These are phyloP conservation scores for Phaenicophaeus curvirostris DNA, from an alignment of 2,797 vertebrate genomes.

Conservation along the genomic window DNA sequence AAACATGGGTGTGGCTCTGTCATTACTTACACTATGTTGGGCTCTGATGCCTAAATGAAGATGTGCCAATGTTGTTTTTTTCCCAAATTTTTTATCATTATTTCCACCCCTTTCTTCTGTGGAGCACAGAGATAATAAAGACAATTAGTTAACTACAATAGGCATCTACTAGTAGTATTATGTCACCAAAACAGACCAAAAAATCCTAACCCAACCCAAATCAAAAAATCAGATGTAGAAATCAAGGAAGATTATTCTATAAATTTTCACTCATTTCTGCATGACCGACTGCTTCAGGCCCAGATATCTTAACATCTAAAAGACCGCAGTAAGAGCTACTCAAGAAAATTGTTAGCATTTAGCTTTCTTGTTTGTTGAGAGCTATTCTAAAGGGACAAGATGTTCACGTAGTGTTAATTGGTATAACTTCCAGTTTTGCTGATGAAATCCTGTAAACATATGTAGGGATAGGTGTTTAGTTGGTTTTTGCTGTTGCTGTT, in stretches of 20 bases:
- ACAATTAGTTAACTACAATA: not conserved
- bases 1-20: not conserved
- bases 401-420: not conserved
- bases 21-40: not conserved
- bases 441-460: not conserved
- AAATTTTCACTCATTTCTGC: not conserved
- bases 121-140: not conserved
- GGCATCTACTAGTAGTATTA: not conserved
- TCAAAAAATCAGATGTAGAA: not conserved
- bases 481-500: not conserved
- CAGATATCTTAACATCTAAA: not conserved
- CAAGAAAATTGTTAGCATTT: not conserved
- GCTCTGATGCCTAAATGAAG: not conserved
- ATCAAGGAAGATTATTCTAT: not conserved
- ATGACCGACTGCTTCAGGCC: not conserved
- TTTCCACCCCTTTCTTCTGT: not conserved
- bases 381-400: not conserved
- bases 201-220: not conserved
- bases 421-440: not conserved
- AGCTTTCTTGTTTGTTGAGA: not conserved
- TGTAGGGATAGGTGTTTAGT: not conserved
- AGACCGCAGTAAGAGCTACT: not conserved
- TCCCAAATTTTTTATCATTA: not conserved
- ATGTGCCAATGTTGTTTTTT: not conserved
- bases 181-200: not conserved